phyloP scores from a whole-genome alignment of 2,888 invertebrate species.

The Synanthedon andrenaeformis region DNA sequence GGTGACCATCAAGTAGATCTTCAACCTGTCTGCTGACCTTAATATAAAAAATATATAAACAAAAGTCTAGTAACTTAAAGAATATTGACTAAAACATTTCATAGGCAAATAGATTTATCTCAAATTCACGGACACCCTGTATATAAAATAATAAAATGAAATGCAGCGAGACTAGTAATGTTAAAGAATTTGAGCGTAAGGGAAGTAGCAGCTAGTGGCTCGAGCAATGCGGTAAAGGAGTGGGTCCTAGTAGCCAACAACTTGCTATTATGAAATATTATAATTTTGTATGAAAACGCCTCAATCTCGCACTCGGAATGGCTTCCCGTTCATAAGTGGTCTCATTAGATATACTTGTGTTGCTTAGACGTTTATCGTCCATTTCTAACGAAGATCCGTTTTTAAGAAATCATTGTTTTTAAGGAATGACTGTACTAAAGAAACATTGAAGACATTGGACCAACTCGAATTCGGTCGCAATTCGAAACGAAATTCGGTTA shows the following conservation, averaged over 20 bases:
- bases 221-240: not conserved
- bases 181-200: not conserved
- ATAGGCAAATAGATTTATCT: too few species aligned
- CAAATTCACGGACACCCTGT: too few species aligned
- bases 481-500: too few species aligned
- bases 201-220: not conserved
- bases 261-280: not conserved
- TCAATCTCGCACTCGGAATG: not conserved
- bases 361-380: not conserved
- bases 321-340: not conserved
- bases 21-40: too few species aligned
- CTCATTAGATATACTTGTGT: not conserved
- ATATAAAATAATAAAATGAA: too few species aligned
- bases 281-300: not conserved
- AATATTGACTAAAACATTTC: too few species aligned
- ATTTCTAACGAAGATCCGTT: not conserved
- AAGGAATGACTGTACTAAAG: too few species aligned
- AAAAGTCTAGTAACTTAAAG: too few species aligned
- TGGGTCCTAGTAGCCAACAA: not conserved
- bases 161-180: not conserved
- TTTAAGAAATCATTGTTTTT: not conserved
- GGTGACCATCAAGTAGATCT: too few species aligned
- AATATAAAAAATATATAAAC: too few species aligned
- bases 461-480: too few species aligned
- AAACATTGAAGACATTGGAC: too few species aligned